Evolutionary conservation across 2,888 invertebrate genomes (phyloP), one percentile per base, ranked within the genome.

Genomic region (Pardosa pseudoannulata): DNA sequence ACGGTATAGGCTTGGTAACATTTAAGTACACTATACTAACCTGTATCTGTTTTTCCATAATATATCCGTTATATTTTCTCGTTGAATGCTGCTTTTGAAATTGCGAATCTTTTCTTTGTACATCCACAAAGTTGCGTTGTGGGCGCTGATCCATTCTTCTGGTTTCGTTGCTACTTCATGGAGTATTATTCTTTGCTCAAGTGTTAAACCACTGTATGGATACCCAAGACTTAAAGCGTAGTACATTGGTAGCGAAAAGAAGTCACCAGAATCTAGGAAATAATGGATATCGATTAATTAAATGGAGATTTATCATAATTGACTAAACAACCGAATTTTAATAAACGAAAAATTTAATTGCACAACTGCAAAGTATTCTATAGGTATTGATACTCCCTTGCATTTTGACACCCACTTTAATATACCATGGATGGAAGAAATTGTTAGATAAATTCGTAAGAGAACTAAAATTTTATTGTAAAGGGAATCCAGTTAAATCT

Each of bases 181-280:
- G n/a, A 82, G 27, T n/a, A 71, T 36, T 16, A 82, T 82, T 71
- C 41, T 70, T 62, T 82, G 75, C 27, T 71, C 75, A 28, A 75
- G 62, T 3, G 75, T 82, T 1, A 82, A 73, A 41, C 75, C 75
- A 27, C 75, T 82, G 28, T 76, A 82, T 0, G 82, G 82, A 39
- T 82, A 82, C 13, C 82, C 82, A 46, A 82, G 75, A 46, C 82
- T 82, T 16, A 82, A 41, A 1, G 82, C 82, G 19, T 82, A 75
- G 46, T 82, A 82, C 75, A 82, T 82, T 9, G 75, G 70, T 19
- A 46, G 76, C 19, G 82, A 82, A 31, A 82, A 75, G 0, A 71
- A 64, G 29, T 82, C 82, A 56, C 70, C 70, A 3, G 70, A 28
- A 56, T 82, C 82, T 82, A 39, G 0, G 71, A 67, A n/a, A n/a